Conservation (phyloP, 2,797 vertebrate genomes). For the Phoeniculus purpureus region DNA sequence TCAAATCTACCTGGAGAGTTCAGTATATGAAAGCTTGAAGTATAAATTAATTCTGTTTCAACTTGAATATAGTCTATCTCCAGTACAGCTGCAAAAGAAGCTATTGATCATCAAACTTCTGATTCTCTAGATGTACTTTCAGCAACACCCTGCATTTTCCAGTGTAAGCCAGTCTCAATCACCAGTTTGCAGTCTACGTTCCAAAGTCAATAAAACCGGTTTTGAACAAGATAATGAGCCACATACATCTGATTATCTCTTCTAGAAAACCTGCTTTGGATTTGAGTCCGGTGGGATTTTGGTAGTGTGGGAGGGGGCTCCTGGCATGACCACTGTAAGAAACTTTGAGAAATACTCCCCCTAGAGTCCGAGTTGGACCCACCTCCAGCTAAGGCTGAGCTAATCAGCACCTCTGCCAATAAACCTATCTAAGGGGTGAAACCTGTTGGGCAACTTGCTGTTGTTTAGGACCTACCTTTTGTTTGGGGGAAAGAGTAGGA, state of each 20-base stretch:
- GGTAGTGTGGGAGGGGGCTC: too few relatives aligned
- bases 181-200: background rate
- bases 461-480: too few relatives aligned
- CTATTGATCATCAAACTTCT: background rate
- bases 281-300: too few relatives aligned
- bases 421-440: too few relatives aligned
- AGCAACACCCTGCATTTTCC: background rate
- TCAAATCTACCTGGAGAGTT: background rate
- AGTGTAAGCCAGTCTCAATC: background rate
- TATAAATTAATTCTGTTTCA: background rate
- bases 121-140: background rate
- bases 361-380: too few relatives aligned
- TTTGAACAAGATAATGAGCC: background rate
- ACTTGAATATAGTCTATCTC: background rate
- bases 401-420: too few relatives aligned
- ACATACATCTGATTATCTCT: rapidly evolving
- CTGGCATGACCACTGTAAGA: too few relatives aligned
- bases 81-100: background rate
- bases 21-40: background rate
- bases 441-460: too few relatives aligned
- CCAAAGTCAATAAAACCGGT: background rate
- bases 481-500: too few relatives aligned
- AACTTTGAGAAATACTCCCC: too few relatives aligned
- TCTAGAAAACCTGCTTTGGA: too few relatives aligned
- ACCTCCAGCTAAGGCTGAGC: too few relatives aligned